Percentiles rank a stretch among this genome's conserved stretches.
Evolutionary conservation across 1,140 invertebrate species (phyloP).

Genomic region (Ruditapes philippinarum): DNA sequence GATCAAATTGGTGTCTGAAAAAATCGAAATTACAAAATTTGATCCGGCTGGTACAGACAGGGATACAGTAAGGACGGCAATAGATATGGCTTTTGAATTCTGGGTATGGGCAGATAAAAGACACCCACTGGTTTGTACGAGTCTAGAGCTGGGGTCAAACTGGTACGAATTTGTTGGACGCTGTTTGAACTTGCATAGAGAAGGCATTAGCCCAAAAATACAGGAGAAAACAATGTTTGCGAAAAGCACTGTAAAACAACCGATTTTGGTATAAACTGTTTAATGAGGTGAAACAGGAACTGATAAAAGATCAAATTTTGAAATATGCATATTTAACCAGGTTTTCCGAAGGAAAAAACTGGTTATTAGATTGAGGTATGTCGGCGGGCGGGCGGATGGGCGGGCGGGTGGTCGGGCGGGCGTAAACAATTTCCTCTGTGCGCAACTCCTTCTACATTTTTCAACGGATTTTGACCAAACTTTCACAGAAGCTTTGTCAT

Average conservation of each 20-base stretch:
- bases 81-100: background rate
- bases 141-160: background rate
- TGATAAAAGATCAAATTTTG: too few species aligned
- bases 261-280: background rate
- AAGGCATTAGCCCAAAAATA: background rate
- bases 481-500: too few species aligned
- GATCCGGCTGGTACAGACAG: background rate
- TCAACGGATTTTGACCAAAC: too few species aligned
- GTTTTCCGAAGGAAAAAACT: too few species aligned
- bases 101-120: background rate
- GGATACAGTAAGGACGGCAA: background rate
- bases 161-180: slow-evolving; percentile 17
- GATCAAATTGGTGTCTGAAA: background rate
- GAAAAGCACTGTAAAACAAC: background rate
- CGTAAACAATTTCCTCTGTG: too few species aligned
- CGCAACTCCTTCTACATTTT: too few species aligned
- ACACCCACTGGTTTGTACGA: background rate
- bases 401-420: too few species aligned
- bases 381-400: too few species aligned
- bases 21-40: background rate
- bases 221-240: background rate
- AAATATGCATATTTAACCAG: too few species aligned
- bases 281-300: too few species aligned
- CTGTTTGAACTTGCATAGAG: background rate
- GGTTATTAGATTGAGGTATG: too few species aligned